A percentile compares a stretch with the other conserved stretches of the same genome.
Conservation (phyloP, 2,888 invertebrate species). For the Pterobdella sp. region DNA sequence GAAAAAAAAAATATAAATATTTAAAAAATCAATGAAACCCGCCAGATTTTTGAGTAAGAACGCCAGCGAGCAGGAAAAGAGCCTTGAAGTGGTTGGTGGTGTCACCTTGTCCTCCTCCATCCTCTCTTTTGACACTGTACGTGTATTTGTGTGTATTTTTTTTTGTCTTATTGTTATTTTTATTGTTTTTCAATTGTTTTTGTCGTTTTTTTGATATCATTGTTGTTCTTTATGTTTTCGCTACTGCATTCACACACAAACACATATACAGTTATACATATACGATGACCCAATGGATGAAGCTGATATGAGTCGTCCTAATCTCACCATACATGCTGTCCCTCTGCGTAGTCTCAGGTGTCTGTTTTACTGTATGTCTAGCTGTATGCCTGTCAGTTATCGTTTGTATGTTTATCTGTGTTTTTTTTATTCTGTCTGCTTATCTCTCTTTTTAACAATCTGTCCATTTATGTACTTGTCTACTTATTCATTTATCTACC, state of each 20-base stretch:
- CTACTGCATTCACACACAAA: not conserved
- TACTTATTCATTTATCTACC: no score
- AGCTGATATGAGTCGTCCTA: not conserved
- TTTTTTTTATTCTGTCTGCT: no score
- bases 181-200: not conserved
- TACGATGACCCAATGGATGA: conserved; percentile 4
- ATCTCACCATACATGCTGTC: not conserved
- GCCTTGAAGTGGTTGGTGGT: not conserved
- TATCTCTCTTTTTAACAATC: no score
- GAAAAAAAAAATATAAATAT: no score
- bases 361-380: no score
- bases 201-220: not conserved
- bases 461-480: no score
- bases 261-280: conserved; percentile 11
- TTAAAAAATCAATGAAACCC: no score
- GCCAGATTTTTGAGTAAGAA: not conserved
- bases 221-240: not conserved
- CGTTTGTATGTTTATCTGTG: no score
- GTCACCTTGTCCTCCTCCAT: conserved; percentile 5
- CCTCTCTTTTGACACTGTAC: not conserved
- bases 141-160: not conserved
- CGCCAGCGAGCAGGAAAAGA: conserved; percentile 7
- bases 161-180: not conserved
- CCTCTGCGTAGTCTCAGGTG: not conserved
- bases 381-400: no score